phyloP scores from a whole-genome alignment of 1,140 invertebrate species.

The Lordiphosa mommai region DNA sequence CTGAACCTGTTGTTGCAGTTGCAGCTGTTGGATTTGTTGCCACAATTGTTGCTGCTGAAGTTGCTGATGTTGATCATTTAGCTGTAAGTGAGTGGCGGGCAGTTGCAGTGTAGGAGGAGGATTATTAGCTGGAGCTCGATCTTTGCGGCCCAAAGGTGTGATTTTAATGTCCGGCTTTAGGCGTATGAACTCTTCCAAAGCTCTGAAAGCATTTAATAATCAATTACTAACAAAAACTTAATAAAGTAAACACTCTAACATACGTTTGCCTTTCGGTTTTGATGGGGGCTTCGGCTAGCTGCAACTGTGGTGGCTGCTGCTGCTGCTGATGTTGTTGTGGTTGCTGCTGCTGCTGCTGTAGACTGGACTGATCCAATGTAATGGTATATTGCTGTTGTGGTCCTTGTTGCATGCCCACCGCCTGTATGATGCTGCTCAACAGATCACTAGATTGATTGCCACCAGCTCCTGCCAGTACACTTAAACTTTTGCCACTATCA shows the following conservation, averaged over 20 bases:
- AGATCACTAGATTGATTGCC: constrained; percentile 54
- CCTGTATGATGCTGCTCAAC: constrained; percentile 72
- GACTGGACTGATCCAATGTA: constrained; percentile 81
- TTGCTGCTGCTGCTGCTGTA: constrained; percentile 56
- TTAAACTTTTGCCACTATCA: constrained; percentile 60
- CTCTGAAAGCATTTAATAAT: too few species aligned
- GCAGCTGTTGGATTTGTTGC: constrained; percentile 59
- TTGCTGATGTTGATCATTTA: constrained; percentile 36
- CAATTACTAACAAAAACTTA: too few species aligned
- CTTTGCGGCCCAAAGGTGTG: constrained; percentile 68
- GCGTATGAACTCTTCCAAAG: constrained; percentile 80
- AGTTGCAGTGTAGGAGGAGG: constrained; percentile 27
- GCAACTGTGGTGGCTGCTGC: constrained; percentile 3
- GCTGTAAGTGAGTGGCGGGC: constrained; percentile 33
- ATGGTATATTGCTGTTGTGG: constrained; percentile 72
- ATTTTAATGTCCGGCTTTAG: constrained; percentile 81
- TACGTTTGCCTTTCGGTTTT: constrained; percentile 56
- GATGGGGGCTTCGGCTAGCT: constrained; percentile 49
- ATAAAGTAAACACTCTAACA: neutral
- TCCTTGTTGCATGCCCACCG: constrained; percentile 57
- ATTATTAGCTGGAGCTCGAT: neutral
- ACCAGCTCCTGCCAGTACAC: constrained; percentile 30
- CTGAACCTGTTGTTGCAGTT: constrained; percentile 55
- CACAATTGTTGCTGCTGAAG: constrained; percentile 23
- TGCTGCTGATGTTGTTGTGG: constrained; percentile 29